Evolutionary conservation across 2,888 invertebrate species (phyloP).

Genomic region (Leptothorax acervorum): DNA sequence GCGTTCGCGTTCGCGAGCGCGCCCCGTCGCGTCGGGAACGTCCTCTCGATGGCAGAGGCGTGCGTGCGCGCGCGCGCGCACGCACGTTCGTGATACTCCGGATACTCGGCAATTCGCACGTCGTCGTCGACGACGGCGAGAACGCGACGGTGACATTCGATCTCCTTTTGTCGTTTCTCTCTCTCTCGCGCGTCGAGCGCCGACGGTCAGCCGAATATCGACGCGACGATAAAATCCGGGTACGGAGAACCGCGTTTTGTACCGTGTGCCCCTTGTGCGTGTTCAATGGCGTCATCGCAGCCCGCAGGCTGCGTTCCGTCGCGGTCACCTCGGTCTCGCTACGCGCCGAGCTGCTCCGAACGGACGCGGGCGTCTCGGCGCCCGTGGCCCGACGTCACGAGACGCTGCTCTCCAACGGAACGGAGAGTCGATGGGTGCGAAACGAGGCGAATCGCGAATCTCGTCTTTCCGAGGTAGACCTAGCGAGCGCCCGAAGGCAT

Average conservation of each 20-base stretch:
- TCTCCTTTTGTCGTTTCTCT: background rate
- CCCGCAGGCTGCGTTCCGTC: background rate
- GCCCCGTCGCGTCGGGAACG: background rate
- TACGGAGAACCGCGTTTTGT: background rate
- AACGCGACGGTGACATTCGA: background rate
- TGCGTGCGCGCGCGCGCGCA: background rate
- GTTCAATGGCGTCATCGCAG: background rate
- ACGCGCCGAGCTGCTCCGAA: background rate
- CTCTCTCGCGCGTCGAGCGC: background rate
- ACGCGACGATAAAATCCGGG: background rate
- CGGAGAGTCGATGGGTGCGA: background rate
- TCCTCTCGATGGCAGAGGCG: background rate
- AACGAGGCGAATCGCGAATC: background rate
- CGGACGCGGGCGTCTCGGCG: too few relatives aligned
- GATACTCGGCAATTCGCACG: background rate
- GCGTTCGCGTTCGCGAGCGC: slow-evolving; percentile 12
- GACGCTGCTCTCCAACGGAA: background rate
- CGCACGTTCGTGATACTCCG: background rate
- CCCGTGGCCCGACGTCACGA: background rate
- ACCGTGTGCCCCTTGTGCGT: background rate
- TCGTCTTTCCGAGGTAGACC: background rate
- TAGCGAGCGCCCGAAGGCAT: background rate
- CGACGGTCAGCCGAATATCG: too few relatives aligned
- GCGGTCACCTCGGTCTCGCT: too few relatives aligned
- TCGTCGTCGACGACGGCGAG: slow-evolving; percentile 3